phyloP scores from a whole-genome alignment of 2,797 vertebrate genomes.

The Schizothorax lantsangensis region DNA sequence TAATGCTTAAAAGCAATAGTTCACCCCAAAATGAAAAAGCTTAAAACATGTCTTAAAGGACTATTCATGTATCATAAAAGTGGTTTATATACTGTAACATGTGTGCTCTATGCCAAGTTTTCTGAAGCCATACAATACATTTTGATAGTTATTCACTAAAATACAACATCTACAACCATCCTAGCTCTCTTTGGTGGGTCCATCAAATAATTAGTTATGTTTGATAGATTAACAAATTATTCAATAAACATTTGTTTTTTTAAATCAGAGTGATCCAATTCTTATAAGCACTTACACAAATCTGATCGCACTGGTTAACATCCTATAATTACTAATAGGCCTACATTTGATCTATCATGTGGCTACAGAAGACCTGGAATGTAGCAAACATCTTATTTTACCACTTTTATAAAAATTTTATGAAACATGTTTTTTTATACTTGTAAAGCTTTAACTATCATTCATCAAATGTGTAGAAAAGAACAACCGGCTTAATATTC shows the following conservation, averaged over 20 bases:
- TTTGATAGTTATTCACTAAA: neutral
- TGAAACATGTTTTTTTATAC: neutral
- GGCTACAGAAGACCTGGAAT: neutral
- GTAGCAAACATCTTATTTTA: neutral
- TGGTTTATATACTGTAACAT: neutral
- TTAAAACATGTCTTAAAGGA: neutral
- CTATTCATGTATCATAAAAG: neutral
- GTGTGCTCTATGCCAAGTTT: neutral
- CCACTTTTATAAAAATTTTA: neutral
- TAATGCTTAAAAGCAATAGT: neutral
- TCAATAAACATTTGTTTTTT: neutral
- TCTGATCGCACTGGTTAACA: neutral
- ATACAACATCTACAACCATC: neutral
- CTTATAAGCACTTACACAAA: neutral
- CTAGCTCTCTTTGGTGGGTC: neutral
- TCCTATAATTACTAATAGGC: neutral
- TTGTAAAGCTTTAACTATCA: neutral
- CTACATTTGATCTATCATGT: neutral
- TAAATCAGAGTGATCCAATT: neutral
- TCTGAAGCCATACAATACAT: neutral
- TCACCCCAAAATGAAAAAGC: neutral
- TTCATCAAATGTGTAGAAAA: neutral
- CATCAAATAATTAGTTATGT: neutral
- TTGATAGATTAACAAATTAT: neutral
- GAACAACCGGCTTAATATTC: neutral